phyloP scores from a whole-genome alignment of 2,888 invertebrate genomes.

The Scaptomyza caliginosa region DNA sequence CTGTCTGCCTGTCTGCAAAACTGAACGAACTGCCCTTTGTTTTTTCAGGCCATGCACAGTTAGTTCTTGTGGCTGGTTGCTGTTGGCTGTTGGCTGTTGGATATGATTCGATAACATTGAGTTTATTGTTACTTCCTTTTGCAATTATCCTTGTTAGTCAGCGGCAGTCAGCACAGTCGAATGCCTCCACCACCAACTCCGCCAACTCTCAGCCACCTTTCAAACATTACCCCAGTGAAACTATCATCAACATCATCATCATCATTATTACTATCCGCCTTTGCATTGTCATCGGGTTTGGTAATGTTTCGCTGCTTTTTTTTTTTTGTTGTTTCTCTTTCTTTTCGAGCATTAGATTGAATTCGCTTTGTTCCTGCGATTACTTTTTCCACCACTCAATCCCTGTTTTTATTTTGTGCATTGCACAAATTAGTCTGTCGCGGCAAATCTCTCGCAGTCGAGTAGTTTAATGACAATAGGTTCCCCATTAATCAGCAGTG shows the following conservation, averaged over 20 bases:
- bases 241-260: slow-evolving; percentile 35
- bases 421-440: slow-evolving; percentile 48
- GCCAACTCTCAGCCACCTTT: neutral
- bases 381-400: neutral
- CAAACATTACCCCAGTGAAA: slow-evolving; percentile 18
- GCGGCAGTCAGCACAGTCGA: slow-evolving; percentile 39
- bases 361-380: slow-evolving; percentile 21
- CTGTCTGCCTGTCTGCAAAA: slow-evolving; percentile 11
- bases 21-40: slow-evolving; percentile 17
- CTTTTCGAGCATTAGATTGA: slow-evolving; percentile 35
- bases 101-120: slow-evolving; percentile 70
- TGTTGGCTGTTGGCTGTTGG: slow-evolving; percentile 20
- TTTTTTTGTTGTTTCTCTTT: slow-evolving; percentile 2
- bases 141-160: slow-evolving; percentile 76
- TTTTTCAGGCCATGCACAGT: slow-evolving; percentile 21
- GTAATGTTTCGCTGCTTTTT: neutral
- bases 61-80: slow-evolving; percentile 16
- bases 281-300: slow-evolving; percentile 16
- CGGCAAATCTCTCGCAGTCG: slow-evolving; percentile 39
- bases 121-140: slow-evolving; percentile 77
- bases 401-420: neutral
- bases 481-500: slow-evolving; percentile 44
- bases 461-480: slow-evolving; percentile 44
- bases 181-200: slow-evolving; percentile 4
- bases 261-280: slow-evolving; percentile 15